A percentile compares a stretch with the other conserved stretches of the same genome.
These are phyloP conservation scores for Zeus faber DNA, from an alignment of 2,113 vertebrate genomes.

Conservation along the genomic window DNA sequence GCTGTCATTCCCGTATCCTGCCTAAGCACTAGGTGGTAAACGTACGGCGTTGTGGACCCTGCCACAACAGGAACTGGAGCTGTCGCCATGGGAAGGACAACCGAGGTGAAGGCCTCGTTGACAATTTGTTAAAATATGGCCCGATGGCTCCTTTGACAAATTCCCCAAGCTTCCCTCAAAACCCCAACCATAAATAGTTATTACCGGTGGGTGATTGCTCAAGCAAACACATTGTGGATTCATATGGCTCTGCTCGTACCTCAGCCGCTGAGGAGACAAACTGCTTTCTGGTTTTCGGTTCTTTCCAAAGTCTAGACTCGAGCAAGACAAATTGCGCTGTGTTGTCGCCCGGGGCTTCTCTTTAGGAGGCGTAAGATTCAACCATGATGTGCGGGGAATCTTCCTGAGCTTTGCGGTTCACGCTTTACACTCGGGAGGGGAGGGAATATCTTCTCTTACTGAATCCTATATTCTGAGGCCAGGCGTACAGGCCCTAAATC, in stretches of 20 bases:
- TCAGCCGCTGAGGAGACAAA: no score
- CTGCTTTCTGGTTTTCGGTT: slow-evolving; percentile 2
- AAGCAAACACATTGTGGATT: no score
- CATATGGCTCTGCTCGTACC: no score
- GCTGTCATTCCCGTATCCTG: slow-evolving; percentile 6
- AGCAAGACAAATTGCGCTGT: slow-evolving; percentile 10
- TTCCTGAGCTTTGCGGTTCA: slow-evolving; percentile 22
- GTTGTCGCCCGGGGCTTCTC: slow-evolving; percentile 33
- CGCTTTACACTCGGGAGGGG: slow-evolving; percentile 16
- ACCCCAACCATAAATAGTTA: no score
- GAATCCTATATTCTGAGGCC: slow-evolving; percentile 25
- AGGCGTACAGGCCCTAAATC: slow-evolving; percentile 38
- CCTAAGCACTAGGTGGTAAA: slow-evolving; percentile 8
- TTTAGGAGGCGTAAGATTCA: slow-evolving; percentile 27
- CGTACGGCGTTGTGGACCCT: background rate
- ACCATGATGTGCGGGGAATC: slow-evolving; percentile 27
- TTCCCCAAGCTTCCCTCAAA: no score
- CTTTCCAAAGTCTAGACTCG: slow-evolving; percentile 31
- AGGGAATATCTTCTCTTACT: slow-evolving; percentile 36
- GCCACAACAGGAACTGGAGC: slow-evolving; percentile 4
- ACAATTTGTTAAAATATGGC: background rate
- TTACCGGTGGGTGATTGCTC: no score
- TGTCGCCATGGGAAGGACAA: slow-evolving; percentile 10
- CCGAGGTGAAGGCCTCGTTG: slow-evolving; percentile 13
- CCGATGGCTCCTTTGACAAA: no score